Evolutionary conservation across 2,113 vertebrate species (phyloP).

Genomic region (Redunca redunca): DNA sequence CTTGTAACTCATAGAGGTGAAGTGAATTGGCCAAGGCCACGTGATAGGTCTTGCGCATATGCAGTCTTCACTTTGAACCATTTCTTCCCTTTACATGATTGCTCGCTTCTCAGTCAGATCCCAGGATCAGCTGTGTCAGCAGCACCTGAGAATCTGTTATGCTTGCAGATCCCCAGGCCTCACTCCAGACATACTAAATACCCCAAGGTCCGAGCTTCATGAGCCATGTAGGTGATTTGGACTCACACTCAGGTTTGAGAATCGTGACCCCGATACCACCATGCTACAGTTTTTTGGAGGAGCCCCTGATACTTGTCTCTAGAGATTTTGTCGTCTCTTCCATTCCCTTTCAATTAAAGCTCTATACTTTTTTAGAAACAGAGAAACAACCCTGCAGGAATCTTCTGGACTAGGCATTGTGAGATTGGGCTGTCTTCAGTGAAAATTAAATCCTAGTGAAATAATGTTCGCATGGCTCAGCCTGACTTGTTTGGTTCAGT

Average conservation of each 20-base stretch:
- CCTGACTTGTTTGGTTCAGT: not conserved
- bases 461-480: not conserved
- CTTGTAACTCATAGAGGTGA: not conserved
- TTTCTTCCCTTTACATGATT: not conserved
- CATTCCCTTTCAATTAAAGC: not conserved
- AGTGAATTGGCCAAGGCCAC: not conserved
- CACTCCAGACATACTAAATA: not conserved
- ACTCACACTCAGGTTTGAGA: not conserved
- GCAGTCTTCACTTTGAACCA: not conserved
- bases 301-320: not conserved
- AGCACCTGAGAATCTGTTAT: not conserved
- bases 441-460: constrained; percentile 40
- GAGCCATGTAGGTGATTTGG: not conserved
- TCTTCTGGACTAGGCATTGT: not conserved
- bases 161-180: not conserved
- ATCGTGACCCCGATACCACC: too few species aligned
- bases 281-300: not conserved
- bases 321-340: not conserved
- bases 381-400: not conserved
- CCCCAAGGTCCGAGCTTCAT: not conserved
- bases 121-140: not conserved
- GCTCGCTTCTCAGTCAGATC: not conserved
- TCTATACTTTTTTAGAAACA: not conserved
- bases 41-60: not conserved
- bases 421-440: not conserved